Base-by-base conservation (phyloP, 2,797 vertebrate genomes). In the Vireo griseus region DNA sequence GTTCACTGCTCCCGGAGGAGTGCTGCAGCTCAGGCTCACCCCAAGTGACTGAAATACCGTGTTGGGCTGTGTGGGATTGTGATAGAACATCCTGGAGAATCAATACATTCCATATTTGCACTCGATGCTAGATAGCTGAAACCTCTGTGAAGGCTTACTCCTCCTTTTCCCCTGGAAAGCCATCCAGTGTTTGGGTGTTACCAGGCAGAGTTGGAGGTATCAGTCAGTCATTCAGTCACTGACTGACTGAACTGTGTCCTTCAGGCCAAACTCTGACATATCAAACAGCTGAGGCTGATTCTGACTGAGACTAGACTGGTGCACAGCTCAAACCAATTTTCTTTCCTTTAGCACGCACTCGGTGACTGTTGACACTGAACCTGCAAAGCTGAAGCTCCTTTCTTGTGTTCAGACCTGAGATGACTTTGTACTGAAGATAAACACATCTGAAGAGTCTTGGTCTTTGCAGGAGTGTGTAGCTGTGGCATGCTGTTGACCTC, bases 11-110 rank as follows among this genome's bases (percentile, higher is more conserved):
- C 15, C 76, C 61, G 13, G 28, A 47, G 31, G 21, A 73, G 29
- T 7, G 10, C 29, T 84, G 42, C 25, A 20, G 16, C 16, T 88
- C 63, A 82, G 33, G 29, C 42, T 88, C 39, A 24, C 39, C 16
- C 42, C 16, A 17, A 65, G 20, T 44, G 69, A 51, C 51, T 10
- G 0, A 90, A 83, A 7, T 37, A 61, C 51, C 0, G 0, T 13
- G 65, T 50, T 65, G 39, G 40, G 24, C 65, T 62, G 28, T 0
- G 0, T 33, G 31, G 54, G 39, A 28, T 71, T 90, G 37, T 55
- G 58, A 24, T 28, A 55, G 21, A 90, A 66, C 28, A 31, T 39
- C 45, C 45, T 29, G 25, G 31, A 6, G 18, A 74, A 67, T 61
- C 48, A 35, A 9, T 45, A 13, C 3, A 10, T 74, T 69, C 61